These are phyloP conservation scores for Chaenocephalus aceratus DNA, from an alignment of 2,113 vertebrate species.

Conservation along the genomic window DNA sequence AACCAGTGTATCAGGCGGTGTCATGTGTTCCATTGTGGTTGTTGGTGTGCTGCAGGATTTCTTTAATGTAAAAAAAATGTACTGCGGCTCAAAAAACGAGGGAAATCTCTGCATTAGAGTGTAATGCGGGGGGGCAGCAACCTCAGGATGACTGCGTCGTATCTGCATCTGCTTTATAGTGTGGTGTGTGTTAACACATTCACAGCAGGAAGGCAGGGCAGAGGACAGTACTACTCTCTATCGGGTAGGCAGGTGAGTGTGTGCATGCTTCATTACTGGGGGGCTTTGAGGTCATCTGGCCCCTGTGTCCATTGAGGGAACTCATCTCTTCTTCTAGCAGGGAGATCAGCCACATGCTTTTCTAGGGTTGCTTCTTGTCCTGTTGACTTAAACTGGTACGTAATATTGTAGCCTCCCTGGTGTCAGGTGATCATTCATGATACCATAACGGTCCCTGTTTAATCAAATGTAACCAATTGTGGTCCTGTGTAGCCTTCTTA, in stretches of 20 bases:
- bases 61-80: too few relatives aligned
- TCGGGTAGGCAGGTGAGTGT: slow-evolving; percentile 19
- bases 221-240: slow-evolving; percentile 50
- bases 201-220: slow-evolving; percentile 53
- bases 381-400: slow-evolving; percentile 40
- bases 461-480: slow-evolving; percentile 50
- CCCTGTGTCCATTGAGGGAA: slow-evolving; percentile 58
- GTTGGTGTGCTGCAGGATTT: too few relatives aligned
- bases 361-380: slow-evolving; percentile 41
- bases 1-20: too few relatives aligned
- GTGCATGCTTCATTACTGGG: slow-evolving; percentile 8
- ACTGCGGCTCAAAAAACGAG: too few relatives aligned
- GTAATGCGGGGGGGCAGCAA: slow-evolving; percentile 6
- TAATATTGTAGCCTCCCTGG: slow-evolving; percentile 50
- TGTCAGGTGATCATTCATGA: slow-evolving; percentile 44
- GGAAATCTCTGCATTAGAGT: too few relatives aligned
- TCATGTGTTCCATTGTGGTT: too few relatives aligned
- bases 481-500: slow-evolving; percentile 34
- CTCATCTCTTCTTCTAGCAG: slow-evolving; percentile 54
- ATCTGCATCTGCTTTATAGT: slow-evolving; percentile 70
- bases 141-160: slow-evolving; percentile 57
- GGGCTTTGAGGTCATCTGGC: slow-evolving; percentile 59
- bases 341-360: slow-evolving; percentile 59
- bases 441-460: slow-evolving; percentile 46
- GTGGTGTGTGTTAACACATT: slow-evolving; percentile 67